Conservation (phyloP, 2,888 invertebrate genomes). For the Anticlea derivata region DNA sequence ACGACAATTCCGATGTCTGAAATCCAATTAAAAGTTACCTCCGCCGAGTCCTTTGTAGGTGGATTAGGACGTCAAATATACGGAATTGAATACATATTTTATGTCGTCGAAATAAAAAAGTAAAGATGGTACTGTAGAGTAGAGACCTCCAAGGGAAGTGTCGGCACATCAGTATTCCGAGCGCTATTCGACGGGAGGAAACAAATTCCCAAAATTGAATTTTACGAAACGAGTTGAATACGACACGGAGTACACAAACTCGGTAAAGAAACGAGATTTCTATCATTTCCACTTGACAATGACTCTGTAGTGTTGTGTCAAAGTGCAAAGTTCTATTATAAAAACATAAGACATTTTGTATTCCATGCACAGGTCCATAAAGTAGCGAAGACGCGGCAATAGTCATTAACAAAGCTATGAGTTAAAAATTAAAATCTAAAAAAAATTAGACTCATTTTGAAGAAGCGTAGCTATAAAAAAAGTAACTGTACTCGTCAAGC, state of each 20-base stretch:
- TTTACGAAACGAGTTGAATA: conserved; percentile 83
- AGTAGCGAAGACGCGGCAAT: too few species aligned
- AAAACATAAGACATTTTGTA: too few species aligned
- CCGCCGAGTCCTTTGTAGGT: conserved; percentile 26
- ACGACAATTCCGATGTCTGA: conserved; percentile 13
- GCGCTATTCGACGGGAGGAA: conserved; percentile 75
- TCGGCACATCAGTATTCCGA: conserved; percentile 77
- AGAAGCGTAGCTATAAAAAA: too few species aligned
- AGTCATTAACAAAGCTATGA: too few species aligned
- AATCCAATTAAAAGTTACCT: conserved; percentile 24
- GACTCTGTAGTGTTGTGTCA: conserved; percentile 47
- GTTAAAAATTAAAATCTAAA: too few species aligned
- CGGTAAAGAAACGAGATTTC: conserved; percentile 75
- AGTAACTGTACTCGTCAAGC: too few species aligned
- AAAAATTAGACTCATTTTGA: too few species aligned
- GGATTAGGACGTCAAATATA: conserved; percentile 53
- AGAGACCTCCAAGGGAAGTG: conserved; percentile 54
- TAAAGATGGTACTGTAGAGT: conserved; percentile 19
- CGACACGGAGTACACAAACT: conserved; percentile 79
- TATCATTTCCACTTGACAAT: conserved; percentile 76
- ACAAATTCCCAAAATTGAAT: conserved; percentile 84
- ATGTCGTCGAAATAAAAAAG: conserved; percentile 60
- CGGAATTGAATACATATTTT: conserved; percentile 57
- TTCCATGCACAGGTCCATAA: too few species aligned
- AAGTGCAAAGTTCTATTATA: conserved; percentile 6